Evolutionary conservation across 30 jellyfish, hydroid and myxozoan genomes (phyloP), one percentile per base, ranked within the genome.

Genomic region (Aurelia aurita complex sp. Pacific): DNA sequence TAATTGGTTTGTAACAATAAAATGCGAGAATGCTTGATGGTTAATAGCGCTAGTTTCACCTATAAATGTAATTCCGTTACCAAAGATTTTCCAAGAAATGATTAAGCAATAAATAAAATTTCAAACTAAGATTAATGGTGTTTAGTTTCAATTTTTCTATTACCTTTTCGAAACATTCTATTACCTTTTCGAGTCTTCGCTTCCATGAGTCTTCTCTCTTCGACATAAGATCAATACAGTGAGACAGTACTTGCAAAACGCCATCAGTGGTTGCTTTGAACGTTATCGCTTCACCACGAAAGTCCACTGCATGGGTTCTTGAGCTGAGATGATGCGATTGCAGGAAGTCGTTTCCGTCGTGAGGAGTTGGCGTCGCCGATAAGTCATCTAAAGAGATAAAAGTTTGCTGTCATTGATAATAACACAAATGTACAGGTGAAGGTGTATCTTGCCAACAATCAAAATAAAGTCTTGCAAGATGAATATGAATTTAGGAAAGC

Each of bases 241-340:
- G 99, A 33, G 99, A 94, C 65, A 94, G 67, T 16, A 94, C 96
- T 68, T 83, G 96, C 61, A 94, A 74, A 4, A 94, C 96, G 3
- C 99, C 99, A 59, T 97, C 99, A 1, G 99, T 94, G 7, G 99
- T 94, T 10, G 99, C 99, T 62, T 94, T 94, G 63, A 94, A 94
- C 7, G 99, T 94, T 64, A 94, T 94, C 10, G 99, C 97, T 69
- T 94, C 99, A 23, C 99, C 99, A 34, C 97, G 97, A 64, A 94
- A 94, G 76, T 94, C 99, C 35, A 94, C 88, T 18, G 96, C 90
- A 51, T 64, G 89, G 33, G 64, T 69, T 82, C 77, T 51, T 1
- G 88, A 54, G 17, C 59, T 33, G 6, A 66, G 52, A 50, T 75
- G 94, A 73, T 74, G 87, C 8, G 92, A 71, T 16, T 69, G 86